These are phyloP conservation scores for Myopa testacea DNA, from an alignment of 2,888 invertebrate genomes.

Conservation along the genomic window DNA sequence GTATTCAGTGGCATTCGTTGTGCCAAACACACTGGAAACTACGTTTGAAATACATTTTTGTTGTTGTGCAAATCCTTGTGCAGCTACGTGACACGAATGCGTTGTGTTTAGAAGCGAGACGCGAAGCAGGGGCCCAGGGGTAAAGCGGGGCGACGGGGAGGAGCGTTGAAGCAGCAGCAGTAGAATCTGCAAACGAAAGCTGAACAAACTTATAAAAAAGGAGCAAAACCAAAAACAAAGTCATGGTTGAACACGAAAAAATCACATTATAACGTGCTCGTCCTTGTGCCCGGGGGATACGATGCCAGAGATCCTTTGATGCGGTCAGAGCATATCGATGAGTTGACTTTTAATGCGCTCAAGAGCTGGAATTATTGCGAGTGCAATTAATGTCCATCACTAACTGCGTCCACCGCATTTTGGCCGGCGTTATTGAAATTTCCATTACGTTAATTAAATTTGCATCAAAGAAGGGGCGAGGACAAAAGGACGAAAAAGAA, in stretches of 20 bases:
- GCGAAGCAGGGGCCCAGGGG: too few species aligned
- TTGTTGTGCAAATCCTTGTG: constrained; percentile 21
- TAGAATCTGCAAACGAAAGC: background rate
- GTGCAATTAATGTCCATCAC: constrained; percentile 15
- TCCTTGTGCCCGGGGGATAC: background rate
- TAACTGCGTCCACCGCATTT: background rate
- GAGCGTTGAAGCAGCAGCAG: background rate
- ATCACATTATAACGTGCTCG: constrained; percentile 15
- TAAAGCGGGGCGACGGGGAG: background rate
- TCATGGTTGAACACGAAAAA: background rate
- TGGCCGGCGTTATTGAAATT: background rate
- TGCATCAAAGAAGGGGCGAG: too few species aligned
- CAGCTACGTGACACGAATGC: constrained; percentile 33
- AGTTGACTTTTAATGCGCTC: constrained; percentile 13
- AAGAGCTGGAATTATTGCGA: background rate
- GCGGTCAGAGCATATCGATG: background rate
- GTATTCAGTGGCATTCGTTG: too few species aligned
- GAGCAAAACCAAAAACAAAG: background rate
- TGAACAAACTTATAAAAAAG: background rate
- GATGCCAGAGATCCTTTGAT: constrained; percentile 8
- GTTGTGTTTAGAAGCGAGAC: background rate
- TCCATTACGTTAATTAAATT: too few species aligned
- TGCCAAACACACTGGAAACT: constrained; percentile 1
- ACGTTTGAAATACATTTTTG: background rate
- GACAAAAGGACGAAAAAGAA: too few species aligned